Percentiles rank a stretch among this genome's conserved stretches.
Evolutionary conservation across 2,888 invertebrate species (phyloP).

Genomic region (Diploptera punctata): DNA sequence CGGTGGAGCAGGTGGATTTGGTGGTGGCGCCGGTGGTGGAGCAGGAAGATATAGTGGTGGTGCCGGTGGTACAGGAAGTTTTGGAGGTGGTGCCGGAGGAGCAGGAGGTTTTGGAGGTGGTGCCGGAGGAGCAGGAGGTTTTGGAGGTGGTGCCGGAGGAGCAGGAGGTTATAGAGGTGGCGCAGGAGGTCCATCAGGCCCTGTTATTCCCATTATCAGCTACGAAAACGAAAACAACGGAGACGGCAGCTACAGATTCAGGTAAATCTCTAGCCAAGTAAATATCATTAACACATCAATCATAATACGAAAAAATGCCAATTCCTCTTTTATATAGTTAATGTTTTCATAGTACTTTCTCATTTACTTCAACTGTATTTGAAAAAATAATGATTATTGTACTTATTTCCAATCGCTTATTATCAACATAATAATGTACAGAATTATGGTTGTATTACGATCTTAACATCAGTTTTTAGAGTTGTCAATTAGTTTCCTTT

Average conservation of each 20-base stretch:
- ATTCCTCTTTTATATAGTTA: no score
- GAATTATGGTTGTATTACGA: no score
- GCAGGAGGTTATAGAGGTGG: conserved; percentile 38
- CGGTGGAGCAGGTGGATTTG: conserved; percentile 31
- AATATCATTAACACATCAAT: no score
- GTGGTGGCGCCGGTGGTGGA: conserved; percentile 35
- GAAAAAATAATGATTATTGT: no score
- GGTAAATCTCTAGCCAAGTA: no score
- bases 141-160: conserved; percentile 38
- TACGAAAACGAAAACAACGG: conserved; percentile 67
- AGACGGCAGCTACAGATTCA: conserved; percentile 69
- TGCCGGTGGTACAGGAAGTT: conserved; percentile 39
- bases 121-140: conserved; percentile 1
- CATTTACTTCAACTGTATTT: no score
- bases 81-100: background rate
- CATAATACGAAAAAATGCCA: no score
- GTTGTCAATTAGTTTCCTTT: no score
- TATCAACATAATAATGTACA: no score
- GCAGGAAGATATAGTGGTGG: conserved; percentile 44
- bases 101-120: background rate
- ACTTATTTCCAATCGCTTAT: no score
- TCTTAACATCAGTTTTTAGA: no score
- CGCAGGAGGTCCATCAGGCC: conserved; percentile 47
- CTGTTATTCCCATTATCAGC: conserved; percentile 64
- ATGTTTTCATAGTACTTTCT: no score